Evolutionary conservation across 1,140 invertebrate species (phyloP).

Genomic region (Zaprionus kolodkinae): DNA sequence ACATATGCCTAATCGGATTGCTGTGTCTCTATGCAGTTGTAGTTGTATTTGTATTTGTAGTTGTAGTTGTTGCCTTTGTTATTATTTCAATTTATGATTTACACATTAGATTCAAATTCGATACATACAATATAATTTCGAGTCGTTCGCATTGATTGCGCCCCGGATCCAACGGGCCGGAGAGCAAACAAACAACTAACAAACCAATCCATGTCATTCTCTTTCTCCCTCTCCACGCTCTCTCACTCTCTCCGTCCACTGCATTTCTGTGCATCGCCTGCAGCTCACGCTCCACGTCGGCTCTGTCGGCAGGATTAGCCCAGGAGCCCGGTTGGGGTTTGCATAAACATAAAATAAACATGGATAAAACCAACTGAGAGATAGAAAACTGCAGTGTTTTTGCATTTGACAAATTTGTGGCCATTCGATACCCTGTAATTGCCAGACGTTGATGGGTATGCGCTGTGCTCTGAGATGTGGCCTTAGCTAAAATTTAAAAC

Average conservation of each 20-base stretch:
- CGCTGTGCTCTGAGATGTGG: not conserved
- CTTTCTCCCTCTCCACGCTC: too few species aligned
- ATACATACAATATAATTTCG: slow-evolving; percentile 51
- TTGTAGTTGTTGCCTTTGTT: slow-evolving; percentile 17
- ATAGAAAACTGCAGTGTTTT: slow-evolving; percentile 51
- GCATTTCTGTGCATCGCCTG: not conserved
- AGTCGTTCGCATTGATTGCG: slow-evolving; percentile 39
- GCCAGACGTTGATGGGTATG: not conserved
- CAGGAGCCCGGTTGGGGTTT: slow-evolving; percentile 25
- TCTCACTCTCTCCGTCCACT: not conserved
- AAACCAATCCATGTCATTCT: slow-evolving; percentile 4
- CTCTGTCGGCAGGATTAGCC: slow-evolving; percentile 36
- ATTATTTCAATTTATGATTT: slow-evolving; percentile 64
- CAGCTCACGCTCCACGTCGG: not conserved
- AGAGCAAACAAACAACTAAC: slow-evolving; percentile 5
- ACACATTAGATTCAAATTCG: slow-evolving; percentile 64
- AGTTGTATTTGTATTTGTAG: slow-evolving; percentile 9
- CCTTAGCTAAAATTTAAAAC: not conserved
- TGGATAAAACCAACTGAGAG: slow-evolving; percentile 37
- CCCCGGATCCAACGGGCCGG: not conserved
- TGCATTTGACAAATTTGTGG: slow-evolving; percentile 54
- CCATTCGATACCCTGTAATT: slow-evolving; percentile 30
- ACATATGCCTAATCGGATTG: slow-evolving; percentile 64
- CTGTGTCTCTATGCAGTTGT: slow-evolving; percentile 13
- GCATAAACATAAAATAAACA: slow-evolving; percentile 55